Conservation (phyloP, 2,888 invertebrate species). For the Eucriotettix oculatus region DNA sequence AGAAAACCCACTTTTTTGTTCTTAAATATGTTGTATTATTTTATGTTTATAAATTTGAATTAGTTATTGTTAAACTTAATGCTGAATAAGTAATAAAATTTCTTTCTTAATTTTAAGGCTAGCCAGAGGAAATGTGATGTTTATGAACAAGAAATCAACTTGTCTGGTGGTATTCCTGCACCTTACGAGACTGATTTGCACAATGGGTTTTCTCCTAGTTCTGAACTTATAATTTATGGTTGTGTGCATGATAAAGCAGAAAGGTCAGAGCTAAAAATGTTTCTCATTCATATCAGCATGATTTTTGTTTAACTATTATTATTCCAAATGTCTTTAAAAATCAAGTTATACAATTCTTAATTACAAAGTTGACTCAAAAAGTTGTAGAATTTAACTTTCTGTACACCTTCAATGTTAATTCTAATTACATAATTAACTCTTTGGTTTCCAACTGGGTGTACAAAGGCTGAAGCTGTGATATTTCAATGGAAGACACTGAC, state of each 20-base stretch:
- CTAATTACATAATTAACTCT: no score
- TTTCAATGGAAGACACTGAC: no score
- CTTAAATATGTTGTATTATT: not conserved
- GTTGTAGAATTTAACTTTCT: no score
- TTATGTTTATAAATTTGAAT: not conserved
- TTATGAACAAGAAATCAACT: constrained; percentile 44
- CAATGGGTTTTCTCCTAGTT: constrained; percentile 57
- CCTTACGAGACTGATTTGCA: constrained; percentile 45
- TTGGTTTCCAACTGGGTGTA: no score
- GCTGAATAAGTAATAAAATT: not conserved
- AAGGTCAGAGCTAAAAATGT: constrained; percentile 32
- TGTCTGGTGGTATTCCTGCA: constrained; percentile 47
- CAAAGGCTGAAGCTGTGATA: no score
- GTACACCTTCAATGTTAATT: no score
- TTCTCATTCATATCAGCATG: not conserved
- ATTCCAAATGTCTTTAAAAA: no score
- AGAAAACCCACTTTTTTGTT: not conserved
- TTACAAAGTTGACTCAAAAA: no score
- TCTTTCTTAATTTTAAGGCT: not conserved
- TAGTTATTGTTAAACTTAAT: not conserved
- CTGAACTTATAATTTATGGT: constrained; percentile 48
- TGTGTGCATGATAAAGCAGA: constrained; percentile 59
- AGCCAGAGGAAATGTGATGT: constrained; percentile 11
- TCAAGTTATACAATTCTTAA: no score
- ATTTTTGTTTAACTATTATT: no score